Base-by-base conservation (phyloP, 2,113 vertebrate species). In the Amphiprion ocellaris region DNA sequence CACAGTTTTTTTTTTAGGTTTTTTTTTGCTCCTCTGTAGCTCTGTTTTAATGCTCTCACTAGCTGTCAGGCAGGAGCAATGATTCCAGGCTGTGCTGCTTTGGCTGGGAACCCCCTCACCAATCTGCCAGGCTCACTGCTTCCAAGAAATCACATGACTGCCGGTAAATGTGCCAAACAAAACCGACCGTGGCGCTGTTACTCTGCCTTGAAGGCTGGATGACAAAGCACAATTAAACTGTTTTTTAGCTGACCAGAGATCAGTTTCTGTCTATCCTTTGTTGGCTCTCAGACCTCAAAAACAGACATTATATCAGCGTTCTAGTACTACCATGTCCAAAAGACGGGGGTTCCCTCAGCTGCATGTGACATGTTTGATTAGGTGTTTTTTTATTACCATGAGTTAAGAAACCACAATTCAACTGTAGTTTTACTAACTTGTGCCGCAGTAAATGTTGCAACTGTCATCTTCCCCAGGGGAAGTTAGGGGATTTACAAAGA, bases 81-180 rank as follows among this genome's bases (percentile, higher is more conserved):
- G 2, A 0, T 12, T 67, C 0, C 0, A 28, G 0, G 4, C 17
- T 30, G 3, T 0, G 10, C 37, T 6, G 1, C 1, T 23, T 0
- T 15, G 11, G 19, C 0, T 0, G 56, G 74, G 12, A 77, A 21
- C 24, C 39, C 23, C 71, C 60, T 14, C 0, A 21, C 49, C 33
- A 28, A 41, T 4, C 30, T 33, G n/a, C 23, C 54, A 10, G 12
- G 3, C 47, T n/a, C 2, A 3, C 47, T 0, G 10, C 24, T 92
- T 1, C 44, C 59, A 15, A 15, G 70, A 92, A 91, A 21, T 86
- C 90, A 89, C 82, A 12, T 91, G 91, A 0, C 4, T 74, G 19
- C 3, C 65, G 47, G 16, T 78, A 53, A 61, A 74, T 15, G 15
- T 37, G 24, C 28, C 66, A 19, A 0, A 49, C 0, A 3, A 7